Conservation (phyloP, 2,888 invertebrate species). For the Agrotis ipsilon region DNA sequence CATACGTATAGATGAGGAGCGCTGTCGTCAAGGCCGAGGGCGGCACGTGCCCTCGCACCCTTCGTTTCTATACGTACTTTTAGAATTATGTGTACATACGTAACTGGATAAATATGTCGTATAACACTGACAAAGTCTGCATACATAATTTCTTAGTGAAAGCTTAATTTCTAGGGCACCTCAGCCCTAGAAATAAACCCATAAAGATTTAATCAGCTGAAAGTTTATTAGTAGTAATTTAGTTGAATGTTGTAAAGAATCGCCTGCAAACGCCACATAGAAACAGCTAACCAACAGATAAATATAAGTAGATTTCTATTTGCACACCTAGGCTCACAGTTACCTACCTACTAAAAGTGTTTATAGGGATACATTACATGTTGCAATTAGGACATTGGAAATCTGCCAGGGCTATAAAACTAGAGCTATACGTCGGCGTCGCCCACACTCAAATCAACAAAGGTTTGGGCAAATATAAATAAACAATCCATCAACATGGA, state of each 20-base stretch:
- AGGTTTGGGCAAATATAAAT: conserved; percentile 54
- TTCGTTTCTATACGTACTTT: conserved; percentile 56
- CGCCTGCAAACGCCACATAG: neutral
- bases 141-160: conserved; percentile 17
- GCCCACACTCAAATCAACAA: conserved; percentile 40
- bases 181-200: neutral
- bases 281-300: neutral
- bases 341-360: neutral
- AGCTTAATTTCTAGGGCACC: neutral
- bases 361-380: conserved; percentile 20
- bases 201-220: no score
- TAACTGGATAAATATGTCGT: conserved; percentile 22
- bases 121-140: conserved; percentile 20
- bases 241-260: neutral
- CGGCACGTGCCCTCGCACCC: conserved; percentile 76
- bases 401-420: conserved; percentile 64
- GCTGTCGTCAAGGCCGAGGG: conserved; percentile 84
- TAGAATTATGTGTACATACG: conserved; percentile 13
- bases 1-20: conserved; percentile 60
- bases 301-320: conserved; percentile 15
- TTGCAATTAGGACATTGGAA: conserved; percentile 71
- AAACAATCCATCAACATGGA: conserved; percentile 42
- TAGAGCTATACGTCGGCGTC: conserved; percentile 56
- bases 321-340: conserved; percentile 15
- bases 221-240: neutral